These are phyloP conservation scores for Ahaetulla prasina DNA, from an alignment of 2,113 vertebrate genomes.

Conservation along the genomic window DNA sequence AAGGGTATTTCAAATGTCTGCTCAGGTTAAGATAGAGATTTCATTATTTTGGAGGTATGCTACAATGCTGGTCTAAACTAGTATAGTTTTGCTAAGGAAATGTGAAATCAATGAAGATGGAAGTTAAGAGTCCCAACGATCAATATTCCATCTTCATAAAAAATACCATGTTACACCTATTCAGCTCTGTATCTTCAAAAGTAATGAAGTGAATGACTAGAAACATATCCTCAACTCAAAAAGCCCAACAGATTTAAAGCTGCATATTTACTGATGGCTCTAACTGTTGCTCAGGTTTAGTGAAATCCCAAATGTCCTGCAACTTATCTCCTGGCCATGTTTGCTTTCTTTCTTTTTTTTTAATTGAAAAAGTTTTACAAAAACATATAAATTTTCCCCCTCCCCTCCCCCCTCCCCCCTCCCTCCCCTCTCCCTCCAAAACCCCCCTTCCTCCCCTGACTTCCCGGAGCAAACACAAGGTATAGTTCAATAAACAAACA, in stretches of 20 bases:
- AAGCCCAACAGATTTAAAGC: background rate
- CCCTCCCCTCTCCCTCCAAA: no score
- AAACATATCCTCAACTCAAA: background rate
- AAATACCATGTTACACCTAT: background rate
- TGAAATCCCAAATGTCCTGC: background rate
- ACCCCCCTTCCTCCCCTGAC: no score
- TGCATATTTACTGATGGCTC: background rate
- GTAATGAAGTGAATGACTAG: background rate
- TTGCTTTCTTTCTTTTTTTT: background rate
- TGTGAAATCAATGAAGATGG: background rate
- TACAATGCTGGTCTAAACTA: background rate
- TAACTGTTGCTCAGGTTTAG: background rate
- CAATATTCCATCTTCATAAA: background rate
- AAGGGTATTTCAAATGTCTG: background rate
- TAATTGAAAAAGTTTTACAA: no score
- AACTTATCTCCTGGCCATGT: background rate
- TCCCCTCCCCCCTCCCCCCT: no score
- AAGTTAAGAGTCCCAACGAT: background rate
- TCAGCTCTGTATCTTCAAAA: background rate
- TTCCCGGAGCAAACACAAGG: no score
- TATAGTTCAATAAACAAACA: no score
- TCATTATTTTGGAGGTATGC: background rate
- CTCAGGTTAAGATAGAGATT: background rate
- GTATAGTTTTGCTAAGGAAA: background rate
- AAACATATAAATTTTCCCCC: no score